Conservation (phyloP, 92 coral and sea anemone genomes). For the Galaxea fascicularis region DNA sequence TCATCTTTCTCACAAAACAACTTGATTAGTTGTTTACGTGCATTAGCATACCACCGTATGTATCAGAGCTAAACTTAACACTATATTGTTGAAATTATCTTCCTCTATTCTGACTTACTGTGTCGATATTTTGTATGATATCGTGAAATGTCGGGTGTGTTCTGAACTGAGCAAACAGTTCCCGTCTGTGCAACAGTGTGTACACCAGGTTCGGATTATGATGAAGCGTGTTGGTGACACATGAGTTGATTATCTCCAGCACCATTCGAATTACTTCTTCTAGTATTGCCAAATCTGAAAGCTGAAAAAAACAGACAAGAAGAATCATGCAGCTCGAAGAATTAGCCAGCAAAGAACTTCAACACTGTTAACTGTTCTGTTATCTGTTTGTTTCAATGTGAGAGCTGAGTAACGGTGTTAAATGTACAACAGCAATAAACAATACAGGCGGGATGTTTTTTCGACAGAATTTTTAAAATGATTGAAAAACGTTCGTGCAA, state of each 20-base stretch:
- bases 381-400: too few species aligned
- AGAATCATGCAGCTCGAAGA: too few species aligned
- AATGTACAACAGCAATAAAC: too few species aligned
- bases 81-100: neutral
- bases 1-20: too few species aligned
- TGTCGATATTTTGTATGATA: constrained; percentile 97
- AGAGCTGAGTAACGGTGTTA: too few species aligned
- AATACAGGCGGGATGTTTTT: too few species aligned
- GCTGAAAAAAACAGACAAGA: constrained; percentile 43
- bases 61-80: neutral
- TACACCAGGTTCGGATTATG: constrained; percentile 98
- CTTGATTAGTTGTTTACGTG: too few species aligned
- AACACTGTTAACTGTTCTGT: too few species aligned
- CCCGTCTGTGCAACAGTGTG: constrained; percentile 93
- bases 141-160: constrained; percentile 97
- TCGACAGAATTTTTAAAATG: too few species aligned
- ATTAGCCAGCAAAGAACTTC: too few species aligned
- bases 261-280: constrained; percentile 99
- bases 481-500: too few species aligned
- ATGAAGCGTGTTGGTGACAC: constrained; percentile 98
- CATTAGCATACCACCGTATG: too few species aligned
- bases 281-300: constrained; percentile 92
- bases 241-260: constrained; percentile 94
- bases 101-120: constrained; percentile 64
- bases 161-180: constrained; percentile 96